Evolutionary conservation across 2,113 vertebrate genomes (phyloP).

Genomic region (Labeo catla): DNA sequence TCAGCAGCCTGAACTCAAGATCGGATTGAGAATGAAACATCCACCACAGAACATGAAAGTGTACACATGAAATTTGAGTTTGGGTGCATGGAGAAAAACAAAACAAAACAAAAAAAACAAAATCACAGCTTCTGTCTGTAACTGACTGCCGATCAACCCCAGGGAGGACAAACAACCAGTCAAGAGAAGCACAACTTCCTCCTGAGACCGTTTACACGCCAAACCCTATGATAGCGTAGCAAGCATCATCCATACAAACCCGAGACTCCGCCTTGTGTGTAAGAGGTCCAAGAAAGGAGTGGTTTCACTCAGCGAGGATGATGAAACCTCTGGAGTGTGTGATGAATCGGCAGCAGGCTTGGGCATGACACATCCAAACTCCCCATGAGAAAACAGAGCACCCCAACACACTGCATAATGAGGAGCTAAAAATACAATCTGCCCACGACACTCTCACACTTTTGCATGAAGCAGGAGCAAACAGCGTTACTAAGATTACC

Average conservation of each 20-base stretch:
- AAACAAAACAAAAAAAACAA: too few species aligned
- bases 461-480: neutral
- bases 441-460: constrained; percentile 1
- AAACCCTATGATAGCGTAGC: neutral
- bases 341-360: constrained; percentile 20
- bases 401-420: constrained; percentile 16
- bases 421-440: constrained; percentile 30
- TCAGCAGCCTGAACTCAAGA: constrained; percentile 52
- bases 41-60: neutral
- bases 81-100: neutral
- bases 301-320: neutral
- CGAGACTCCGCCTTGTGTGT: neutral
- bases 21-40: neutral
- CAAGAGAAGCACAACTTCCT: neutral
- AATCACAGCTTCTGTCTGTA: neutral
- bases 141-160: neutral
- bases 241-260: neutral
- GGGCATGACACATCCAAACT: neutral
- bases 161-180: neutral
- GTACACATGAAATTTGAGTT: neutral
- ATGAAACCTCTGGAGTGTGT: constrained; percentile 17
- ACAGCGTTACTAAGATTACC: neutral
- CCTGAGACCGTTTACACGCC: neutral
- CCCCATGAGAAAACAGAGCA: constrained; percentile 26
- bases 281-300: neutral